Evolutionary conservation across 2,888 invertebrate genomes (phyloP).

Genomic region (Drosophila fulvimacula): DNA sequence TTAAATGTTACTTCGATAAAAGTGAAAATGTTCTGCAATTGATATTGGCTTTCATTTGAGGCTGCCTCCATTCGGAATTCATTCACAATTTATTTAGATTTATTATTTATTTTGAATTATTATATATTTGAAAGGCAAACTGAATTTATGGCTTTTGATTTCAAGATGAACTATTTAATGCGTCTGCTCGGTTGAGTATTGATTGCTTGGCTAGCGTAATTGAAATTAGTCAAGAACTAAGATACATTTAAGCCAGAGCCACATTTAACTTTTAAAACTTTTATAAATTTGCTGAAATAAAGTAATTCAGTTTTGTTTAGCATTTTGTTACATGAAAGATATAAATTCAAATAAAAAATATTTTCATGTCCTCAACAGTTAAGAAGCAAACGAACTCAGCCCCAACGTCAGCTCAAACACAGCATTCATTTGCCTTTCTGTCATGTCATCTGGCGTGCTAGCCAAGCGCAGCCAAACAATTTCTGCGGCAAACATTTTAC

Average conservation of each 20-base stretch:
- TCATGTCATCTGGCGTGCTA: constrained; percentile 18
- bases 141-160: not conserved
- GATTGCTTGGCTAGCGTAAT: too few species aligned
- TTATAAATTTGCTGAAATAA: too few species aligned
- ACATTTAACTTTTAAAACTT: too few species aligned
- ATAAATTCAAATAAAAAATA: not conserved
- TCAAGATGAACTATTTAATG: too few species aligned
- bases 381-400: not conserved
- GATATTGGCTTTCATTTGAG: not conserved
- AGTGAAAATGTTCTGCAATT: not conserved
- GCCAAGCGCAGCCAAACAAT: constrained; percentile 39
- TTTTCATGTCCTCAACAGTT: not conserved
- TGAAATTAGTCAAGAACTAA: too few species aligned
- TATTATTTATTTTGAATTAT: not conserved
- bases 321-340: not conserved
- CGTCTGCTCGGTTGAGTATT: too few species aligned
- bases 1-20: constrained; percentile 15
- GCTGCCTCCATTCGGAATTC: not conserved
- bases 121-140: not conserved
- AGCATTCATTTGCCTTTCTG: constrained; percentile 7
- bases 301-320: too few species aligned
- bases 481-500: constrained; percentile 34
- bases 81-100: not conserved
- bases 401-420: not conserved
- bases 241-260: too few species aligned